These are phyloP conservation scores for Girardia tigrina DNA, from an alignment of 2,888 invertebrate genomes.

Conservation along the genomic window DNA sequence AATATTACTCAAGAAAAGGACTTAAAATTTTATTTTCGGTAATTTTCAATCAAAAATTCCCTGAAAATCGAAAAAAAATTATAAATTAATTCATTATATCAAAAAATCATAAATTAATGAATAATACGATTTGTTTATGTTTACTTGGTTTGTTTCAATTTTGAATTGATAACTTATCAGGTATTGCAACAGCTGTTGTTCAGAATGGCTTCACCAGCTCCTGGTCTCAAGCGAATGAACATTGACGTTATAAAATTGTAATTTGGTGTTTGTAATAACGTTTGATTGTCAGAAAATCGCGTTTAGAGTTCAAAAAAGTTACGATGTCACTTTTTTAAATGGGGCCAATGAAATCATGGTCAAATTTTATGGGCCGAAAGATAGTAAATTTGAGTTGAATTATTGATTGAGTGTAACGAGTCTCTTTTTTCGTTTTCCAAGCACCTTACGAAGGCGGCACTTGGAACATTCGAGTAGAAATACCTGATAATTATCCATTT, in stretches of 20 bases:
- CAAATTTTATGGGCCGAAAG: slow-evolving; percentile 93
- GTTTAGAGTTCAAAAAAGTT: slow-evolving; percentile 85
- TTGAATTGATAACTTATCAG: slow-evolving; percentile 14
- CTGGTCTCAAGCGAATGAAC: slow-evolving; percentile 15
- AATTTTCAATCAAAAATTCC: too few relatives aligned
- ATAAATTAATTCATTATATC: too few relatives aligned
- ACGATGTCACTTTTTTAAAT: slow-evolving; percentile 92
- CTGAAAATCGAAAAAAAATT: too few relatives aligned
- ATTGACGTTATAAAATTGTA: slow-evolving; percentile 13
- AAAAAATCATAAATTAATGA: not conserved
- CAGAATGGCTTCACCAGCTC: slow-evolving; percentile 8
- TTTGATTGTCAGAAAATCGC: not conserved
- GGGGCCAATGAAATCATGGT: slow-evolving; percentile 98
- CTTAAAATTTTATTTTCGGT: too few relatives aligned
- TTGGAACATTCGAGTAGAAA: slow-evolving; percentile 95
- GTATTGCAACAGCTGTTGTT: slow-evolving; percentile 13
- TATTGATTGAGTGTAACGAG: not conserved
- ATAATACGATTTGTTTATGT: slow-evolving; percentile 2
- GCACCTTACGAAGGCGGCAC: slow-evolving; percentile 98
- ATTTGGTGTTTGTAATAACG: not conserved
- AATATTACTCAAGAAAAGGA: too few relatives aligned
- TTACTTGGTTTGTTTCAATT: slow-evolving; percentile 11
- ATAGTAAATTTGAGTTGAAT: slow-evolving; percentile 57
- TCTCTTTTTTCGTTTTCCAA: slow-evolving; percentile 49
- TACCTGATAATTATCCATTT: slow-evolving; percentile 98